phyloP scores from a whole-genome alignment of 2,113 vertebrate genomes.

The Sisor rabdophorus region DNA sequence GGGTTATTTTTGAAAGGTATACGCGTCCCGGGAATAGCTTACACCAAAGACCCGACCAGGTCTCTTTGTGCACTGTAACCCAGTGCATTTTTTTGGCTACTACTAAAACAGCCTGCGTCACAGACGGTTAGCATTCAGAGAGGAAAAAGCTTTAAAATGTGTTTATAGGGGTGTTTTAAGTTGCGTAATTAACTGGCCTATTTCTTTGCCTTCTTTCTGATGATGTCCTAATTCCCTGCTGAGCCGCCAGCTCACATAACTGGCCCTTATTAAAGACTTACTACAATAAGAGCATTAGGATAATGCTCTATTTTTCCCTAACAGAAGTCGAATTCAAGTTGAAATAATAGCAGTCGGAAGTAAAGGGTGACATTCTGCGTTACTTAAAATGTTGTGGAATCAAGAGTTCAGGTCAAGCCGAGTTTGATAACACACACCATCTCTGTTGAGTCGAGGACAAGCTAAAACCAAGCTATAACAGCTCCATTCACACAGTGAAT shows the following conservation, averaged over 20 bases:
- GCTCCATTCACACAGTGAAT: slow-evolving; percentile 42
- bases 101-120: neutral
- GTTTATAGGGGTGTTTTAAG: slow-evolving; percentile 32
- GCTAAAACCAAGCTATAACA: slow-evolving; percentile 37
- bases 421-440: slow-evolving; percentile 20
- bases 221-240: slow-evolving; percentile 24
- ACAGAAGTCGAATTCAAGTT: neutral
- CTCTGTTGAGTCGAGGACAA: slow-evolving; percentile 25
- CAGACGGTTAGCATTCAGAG: neutral
- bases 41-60: neutral
- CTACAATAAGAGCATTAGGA: neutral
- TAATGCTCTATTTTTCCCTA: neutral
- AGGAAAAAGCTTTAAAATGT: neutral
- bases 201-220: slow-evolving; percentile 16
- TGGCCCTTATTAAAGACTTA: slow-evolving; percentile 9
- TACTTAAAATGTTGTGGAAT: neutral
- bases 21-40: slow-evolving; percentile 10
- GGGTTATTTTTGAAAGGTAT: slow-evolving; percentile 1
- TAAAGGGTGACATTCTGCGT: neutral
- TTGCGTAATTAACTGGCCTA: slow-evolving; percentile 36
- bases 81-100: neutral
- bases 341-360: neutral
- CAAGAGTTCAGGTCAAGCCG: slow-evolving; percentile 12
- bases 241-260: neutral
- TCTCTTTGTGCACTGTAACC: neutral